Base-by-base conservation (phyloP, 2,797 vertebrate species). In the Lycodopsis pacificus region DNA sequence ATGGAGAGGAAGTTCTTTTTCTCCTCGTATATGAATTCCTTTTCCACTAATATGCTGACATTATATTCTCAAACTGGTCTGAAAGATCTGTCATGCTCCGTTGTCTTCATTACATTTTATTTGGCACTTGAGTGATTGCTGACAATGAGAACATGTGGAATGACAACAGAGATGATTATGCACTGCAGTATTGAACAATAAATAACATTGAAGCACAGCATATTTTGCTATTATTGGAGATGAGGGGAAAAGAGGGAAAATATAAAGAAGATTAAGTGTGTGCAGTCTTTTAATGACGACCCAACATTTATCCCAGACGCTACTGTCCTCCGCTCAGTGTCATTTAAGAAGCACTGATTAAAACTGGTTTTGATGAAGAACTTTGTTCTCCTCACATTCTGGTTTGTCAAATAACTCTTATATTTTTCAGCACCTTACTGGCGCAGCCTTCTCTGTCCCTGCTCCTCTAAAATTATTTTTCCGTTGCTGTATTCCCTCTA, bases 71-170 rank as follows among this genome's bases (percentile, higher is more conserved):
- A 78, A 40, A 67, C 14, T 67, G 79, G 53, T 86, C 42, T 82
- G 64, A 76, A 53, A 75, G 54, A 65, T 82, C 48, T 81, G 63
- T 79, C 74, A 77, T 40, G 65, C 87, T 88, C 68, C 71, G 56
- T 87, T 91, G 86, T 88, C 78, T 86, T 91, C 86, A 91, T 93
- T 82, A 73, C 74, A 77, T 94, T 93, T 92, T 86, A 88, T 92
- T 94, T 94, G 95, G 94, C 94, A 95, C 94, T 94, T 94, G 88
- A 92, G 90, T 94, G 86, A 93, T 85, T 93, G 87, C 79, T 88
- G 87, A 93, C 79, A 86, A 58, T 88, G 73, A 93, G 80, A 90
- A 83, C 78, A 82, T 83, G 83, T 88, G 86, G 87, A 91, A 89
- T 90, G 85, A 86, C 49, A 66, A 83, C 77, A 79, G 79, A 91